Base-by-base conservation (phyloP, 2,113 vertebrate genomes). In the Pitta sordida region DNA sequence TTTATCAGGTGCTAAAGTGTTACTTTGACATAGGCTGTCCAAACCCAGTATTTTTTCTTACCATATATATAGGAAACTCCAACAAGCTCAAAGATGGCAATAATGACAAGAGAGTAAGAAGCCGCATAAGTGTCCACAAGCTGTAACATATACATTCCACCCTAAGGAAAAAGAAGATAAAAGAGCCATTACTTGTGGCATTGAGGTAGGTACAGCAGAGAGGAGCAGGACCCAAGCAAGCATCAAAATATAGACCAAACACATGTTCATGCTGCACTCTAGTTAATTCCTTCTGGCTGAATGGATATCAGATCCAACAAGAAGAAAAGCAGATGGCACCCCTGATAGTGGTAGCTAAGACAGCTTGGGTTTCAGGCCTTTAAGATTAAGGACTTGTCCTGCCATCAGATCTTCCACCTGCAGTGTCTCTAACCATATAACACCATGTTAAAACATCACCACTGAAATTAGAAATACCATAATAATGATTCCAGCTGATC, bases 141-240 rank as follows among this genome's bases (percentile, higher is more conserved):
- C 95, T 99, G 98, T n/a, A 99, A 97, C 98, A 99, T 98, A 68
- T 99, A 99, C 96, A 99, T 98, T 36, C 98, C 98, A 92, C 98
- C 98, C 98, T 99, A 89, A 74, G 26, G 46, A 16, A 41, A 76
- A 90, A 94, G 89, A 69, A 69, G 14, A 95, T 3, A 78, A n/a
- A 90, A 67, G 27, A 34, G 3, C 6, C 20, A 39, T 96, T 67
- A 87, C 19, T 51, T 2, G 1, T 43, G 34, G 22, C 14, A 10
- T 1, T 11, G 37, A 64, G 67, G 56, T 0, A n/a, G 78, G 34
- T 16, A 73, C 52, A 48, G 4, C 0, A 6, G 32, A n/a, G 27
- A 30, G 41, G 21, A 60, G 3, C 48, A 41, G 51, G 22, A 74
- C 6, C 10, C 15, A 30, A 20, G n/a, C 1, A 15, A 62, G 8